A percentile compares a stretch with the other conserved stretches of the same genome.
Conservation (phyloP, 92 coral and sea anemone species). For the Diadumene lineata region DNA sequence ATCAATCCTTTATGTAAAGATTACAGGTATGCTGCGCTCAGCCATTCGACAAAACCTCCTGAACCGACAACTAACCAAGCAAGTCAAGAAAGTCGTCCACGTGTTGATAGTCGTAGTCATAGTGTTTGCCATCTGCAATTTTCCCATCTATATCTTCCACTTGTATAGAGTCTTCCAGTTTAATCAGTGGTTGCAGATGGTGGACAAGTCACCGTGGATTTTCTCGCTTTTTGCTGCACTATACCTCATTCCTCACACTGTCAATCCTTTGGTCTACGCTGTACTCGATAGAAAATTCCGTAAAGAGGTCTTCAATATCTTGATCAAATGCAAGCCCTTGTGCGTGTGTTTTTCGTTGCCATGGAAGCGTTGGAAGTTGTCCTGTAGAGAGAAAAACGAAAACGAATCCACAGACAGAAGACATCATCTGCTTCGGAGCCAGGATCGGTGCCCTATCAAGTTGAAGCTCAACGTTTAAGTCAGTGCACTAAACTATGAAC, state of each 20-base stretch:
- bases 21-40: constrained; percentile 40
- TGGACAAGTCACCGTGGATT: constrained; percentile 46
- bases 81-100: constrained; percentile 33
- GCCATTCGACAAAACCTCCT: constrained; percentile 36
- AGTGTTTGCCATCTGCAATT: constrained; percentile 54
- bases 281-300: constrained; percentile 42
- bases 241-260: constrained; percentile 52
- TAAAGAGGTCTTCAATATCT: neutral
- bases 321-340: constrained; percentile 6
- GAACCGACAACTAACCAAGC: constrained; percentile 27
- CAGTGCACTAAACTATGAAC: neutral
- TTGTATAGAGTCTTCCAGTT: constrained; percentile 51
- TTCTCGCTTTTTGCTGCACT: constrained; percentile 48
- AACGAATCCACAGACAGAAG: neutral
- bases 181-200: constrained; percentile 38
- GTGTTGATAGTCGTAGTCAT: constrained; percentile 35
- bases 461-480: neutral
- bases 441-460: neutral
- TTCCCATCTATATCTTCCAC: constrained; percentile 63
- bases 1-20: constrained; percentile 46
- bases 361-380: neutral
- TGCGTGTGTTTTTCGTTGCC: neutral
- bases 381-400: neutral
- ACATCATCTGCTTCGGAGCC: neutral
- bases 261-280: constrained; percentile 60